These are phyloP conservation scores for Cacoxenus indagator DNA, from an alignment of 2,888 invertebrate genomes.

Conservation along the genomic window DNA sequence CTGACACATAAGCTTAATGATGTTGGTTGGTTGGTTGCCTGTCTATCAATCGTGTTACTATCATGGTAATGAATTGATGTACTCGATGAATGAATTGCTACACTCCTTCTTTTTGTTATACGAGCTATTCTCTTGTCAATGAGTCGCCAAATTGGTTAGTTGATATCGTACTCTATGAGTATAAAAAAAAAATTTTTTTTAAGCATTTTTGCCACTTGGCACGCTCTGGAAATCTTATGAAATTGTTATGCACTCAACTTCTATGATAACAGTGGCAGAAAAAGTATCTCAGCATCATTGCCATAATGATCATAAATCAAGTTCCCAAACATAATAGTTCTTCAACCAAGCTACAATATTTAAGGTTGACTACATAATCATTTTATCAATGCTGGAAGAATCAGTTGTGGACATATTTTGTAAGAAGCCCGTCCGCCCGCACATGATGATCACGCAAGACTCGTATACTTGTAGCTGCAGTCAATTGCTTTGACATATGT, in stretches of 20 bases:
- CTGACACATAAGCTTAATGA: slow-evolving; percentile 2
- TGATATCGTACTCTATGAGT: too few species aligned
- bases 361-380: neutral
- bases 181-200: too few species aligned
- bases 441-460: neutral
- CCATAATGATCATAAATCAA: neutral
- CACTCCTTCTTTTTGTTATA: too few species aligned
- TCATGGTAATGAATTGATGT: too few species aligned
- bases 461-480: neutral
- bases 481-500: slow-evolving; percentile 4
- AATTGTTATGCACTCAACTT: too few species aligned
- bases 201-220: neutral
- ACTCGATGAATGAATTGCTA: too few species aligned
- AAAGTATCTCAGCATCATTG: neutral
- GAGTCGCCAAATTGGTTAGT: too few species aligned
- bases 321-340: neutral
- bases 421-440: neutral
- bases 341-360: neutral
- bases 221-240: neutral
- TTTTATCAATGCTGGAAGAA: neutral
- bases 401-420: neutral
- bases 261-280: too few species aligned
- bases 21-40: neutral
- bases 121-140: too few species aligned
- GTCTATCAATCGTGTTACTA: neutral